Evolutionary conservation across 2,113 vertebrate species (phyloP), one percentile per base, ranked within the genome.

Genomic region (Thamnophis sirtalis): DNA sequence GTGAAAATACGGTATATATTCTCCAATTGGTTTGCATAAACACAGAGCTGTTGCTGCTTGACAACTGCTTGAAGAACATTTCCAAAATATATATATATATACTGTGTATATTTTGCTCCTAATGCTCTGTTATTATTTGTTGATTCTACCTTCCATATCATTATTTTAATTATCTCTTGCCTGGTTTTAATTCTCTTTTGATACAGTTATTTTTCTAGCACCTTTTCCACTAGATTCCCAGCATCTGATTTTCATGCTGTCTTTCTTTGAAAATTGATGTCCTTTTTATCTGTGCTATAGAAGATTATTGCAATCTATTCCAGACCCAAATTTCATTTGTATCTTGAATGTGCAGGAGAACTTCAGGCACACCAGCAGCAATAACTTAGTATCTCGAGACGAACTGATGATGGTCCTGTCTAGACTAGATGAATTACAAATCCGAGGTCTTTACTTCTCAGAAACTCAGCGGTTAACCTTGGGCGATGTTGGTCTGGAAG

Each of bases 391-490:
- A 49, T 98, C 98, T 93, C 97, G 98, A 93, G 98, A 98, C 80
- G 98, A 99, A 5, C 95, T 99, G 96, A 97, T 99, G 98, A 93
- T 73, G 26, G 93, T 99, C 89, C 96, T 99, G 90, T 98, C 98
- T 63, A 92, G 96, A 90, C 97, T 99, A 95, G 97, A 96, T 26
- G 98, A 96, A 0, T 93, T 99, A 93, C 97, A 95, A 91, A 97
- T 99, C 95, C 97, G 98, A 94, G 99, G 98, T 5, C 97, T 99
- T 55, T 98, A 98, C 95, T 99, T 98, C 96, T 98, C 96, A 0
- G 98, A 98, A 96, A 99, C 96, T 4, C 99, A 99, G 95, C 96
- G 98, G 48, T 98, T 99, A 93, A 98, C 97, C 17, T 96, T 99
- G 15, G 98, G 97, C 0, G 98, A 98, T 94, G 99, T 99, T 91